Conservation (phyloP, 2,888 invertebrate genomes). For the Biston betularia region DNA sequence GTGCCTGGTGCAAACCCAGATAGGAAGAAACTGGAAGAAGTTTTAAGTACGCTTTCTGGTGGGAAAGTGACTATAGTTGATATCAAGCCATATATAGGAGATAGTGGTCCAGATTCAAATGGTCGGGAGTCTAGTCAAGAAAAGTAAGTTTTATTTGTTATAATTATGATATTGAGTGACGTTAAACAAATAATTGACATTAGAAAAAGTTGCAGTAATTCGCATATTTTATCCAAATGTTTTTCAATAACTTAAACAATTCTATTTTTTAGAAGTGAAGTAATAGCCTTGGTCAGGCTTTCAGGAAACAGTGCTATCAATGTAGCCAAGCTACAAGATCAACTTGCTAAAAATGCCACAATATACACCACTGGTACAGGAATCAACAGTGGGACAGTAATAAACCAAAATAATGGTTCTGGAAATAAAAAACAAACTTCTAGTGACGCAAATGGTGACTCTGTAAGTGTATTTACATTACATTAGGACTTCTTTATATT, state of each 20-base stretch:
- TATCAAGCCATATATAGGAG: slow-evolving; percentile 89
- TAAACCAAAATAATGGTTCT: slow-evolving; percentile 40
- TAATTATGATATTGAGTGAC: not conserved
- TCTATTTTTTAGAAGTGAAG: slow-evolving; percentile 87
- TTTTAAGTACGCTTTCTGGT: slow-evolving; percentile 92
- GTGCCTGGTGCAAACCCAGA: slow-evolving; percentile 92
- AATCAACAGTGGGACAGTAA: slow-evolving; percentile 48
- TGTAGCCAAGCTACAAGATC: slow-evolving; percentile 89
- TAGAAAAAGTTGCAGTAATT: no score
- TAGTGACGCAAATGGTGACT: slow-evolving; percentile 63
- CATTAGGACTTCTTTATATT: not conserved
- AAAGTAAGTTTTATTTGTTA: slow-evolving; percentile 69
- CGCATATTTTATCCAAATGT: no score
- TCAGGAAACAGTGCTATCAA: slow-evolving; percentile 89
- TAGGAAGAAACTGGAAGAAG: slow-evolving; percentile 90
- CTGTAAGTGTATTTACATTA: slow-evolving; percentile 59
- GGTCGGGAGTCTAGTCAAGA: slow-evolving; percentile 84
- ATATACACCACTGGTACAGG: slow-evolving; percentile 71
- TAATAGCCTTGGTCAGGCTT: slow-evolving; percentile 90
- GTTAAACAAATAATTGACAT: not conserved
- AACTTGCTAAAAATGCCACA: slow-evolving; percentile 81
- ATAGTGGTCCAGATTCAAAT: slow-evolving; percentile 83
- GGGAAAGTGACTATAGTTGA: slow-evolving; percentile 92
- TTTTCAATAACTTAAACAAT: no score
- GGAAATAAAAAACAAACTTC: slow-evolving; percentile 59